phyloP scores from a whole-genome alignment of 1,140 invertebrate species.

The Aphaenogaster floridana region DNA sequence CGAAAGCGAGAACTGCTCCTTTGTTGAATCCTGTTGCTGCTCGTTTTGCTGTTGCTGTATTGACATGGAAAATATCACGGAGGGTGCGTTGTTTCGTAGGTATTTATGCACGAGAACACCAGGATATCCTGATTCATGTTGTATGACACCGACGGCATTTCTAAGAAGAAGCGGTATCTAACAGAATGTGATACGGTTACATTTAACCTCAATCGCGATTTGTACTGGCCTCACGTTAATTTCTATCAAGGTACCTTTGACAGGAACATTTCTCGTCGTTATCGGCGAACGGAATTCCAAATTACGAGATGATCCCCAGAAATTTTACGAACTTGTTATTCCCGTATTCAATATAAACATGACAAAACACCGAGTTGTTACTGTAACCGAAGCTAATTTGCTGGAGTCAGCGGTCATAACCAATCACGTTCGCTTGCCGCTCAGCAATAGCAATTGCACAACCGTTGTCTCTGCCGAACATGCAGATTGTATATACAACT shows the following conservation, averaged over 20 bases:
- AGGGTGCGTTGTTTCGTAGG: neutral
- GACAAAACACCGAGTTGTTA: neutral
- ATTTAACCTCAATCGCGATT: conserved; percentile 65
- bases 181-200: neutral
- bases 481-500: neutral
- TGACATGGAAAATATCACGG: neutral
- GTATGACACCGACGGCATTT: neutral
- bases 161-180: conserved; percentile 54
- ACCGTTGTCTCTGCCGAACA: neutral
- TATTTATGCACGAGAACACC: neutral
- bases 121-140: conserved; percentile 3
- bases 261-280: conserved; percentile 69
- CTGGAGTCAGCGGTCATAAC: neutral
- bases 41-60: neutral
- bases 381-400: neutral
- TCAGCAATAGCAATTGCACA: neutral
- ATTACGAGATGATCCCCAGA: neutral
- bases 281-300: neutral
- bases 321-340: conserved; percentile 22
- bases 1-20: neutral
- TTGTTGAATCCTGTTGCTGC: conserved; percentile 2
- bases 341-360: conserved; percentile 10
- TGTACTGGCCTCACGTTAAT: neutral
- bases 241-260: conserved; percentile 66
- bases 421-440: neutral